phyloP scores from a whole-genome alignment of 2,797 vertebrate species.

The Chrysolophus pictus region DNA sequence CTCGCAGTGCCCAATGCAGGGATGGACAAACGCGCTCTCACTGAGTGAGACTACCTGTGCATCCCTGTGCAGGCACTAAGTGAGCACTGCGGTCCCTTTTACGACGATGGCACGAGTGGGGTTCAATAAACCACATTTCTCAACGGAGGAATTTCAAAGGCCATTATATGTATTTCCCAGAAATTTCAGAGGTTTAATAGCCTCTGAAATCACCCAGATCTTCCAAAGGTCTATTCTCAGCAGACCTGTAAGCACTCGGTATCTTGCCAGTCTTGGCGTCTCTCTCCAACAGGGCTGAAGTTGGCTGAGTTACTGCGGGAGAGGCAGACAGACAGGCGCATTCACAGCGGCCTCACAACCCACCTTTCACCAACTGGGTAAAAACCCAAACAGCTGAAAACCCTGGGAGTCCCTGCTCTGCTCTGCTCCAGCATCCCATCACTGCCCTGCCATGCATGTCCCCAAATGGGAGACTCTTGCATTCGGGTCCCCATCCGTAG shows the following conservation, averaged over 20 bases:
- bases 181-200: background rate
- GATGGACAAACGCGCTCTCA: background rate
- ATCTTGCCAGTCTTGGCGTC: background rate
- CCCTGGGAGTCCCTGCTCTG: accelerated
- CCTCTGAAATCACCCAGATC: slow-evolving; percentile 17
- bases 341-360: background rate
- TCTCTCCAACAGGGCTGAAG: background rate
- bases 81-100: background rate
- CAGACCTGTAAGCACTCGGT: background rate
- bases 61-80: accelerated
- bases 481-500: accelerated
- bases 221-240: background rate
- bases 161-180: background rate
- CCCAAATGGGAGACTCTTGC: accelerated
- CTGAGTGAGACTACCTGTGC: background rate
- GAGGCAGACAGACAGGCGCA: background rate
- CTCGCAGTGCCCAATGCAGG: background rate
- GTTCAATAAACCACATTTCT: background rate
- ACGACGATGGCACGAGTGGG: accelerated
- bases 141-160: background rate
- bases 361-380: background rate
- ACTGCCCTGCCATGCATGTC: accelerated
- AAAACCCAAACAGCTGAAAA: background rate
- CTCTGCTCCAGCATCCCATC: background rate
- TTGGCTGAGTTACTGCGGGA: background rate